A percentile compares a stretch with the other conserved stretches of the same genome.
Conservation (phyloP, 64 coral and sea anemone genomes). For the Stylophora pistillata region DNA sequence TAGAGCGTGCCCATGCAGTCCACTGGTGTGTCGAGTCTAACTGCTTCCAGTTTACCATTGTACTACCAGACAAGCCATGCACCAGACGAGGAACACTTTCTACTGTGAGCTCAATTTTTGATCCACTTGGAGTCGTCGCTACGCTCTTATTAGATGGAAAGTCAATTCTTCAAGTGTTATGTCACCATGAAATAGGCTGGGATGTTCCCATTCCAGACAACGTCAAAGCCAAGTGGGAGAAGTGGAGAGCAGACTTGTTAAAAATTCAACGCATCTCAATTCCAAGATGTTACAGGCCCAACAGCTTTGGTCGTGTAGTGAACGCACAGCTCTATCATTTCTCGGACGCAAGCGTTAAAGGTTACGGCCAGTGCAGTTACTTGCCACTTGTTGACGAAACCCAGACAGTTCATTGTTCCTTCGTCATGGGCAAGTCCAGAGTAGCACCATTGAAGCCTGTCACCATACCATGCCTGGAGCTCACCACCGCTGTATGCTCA, state of each 20-base stretch:
- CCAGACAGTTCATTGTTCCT: conserved; percentile 25
- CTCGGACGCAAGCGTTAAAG: conserved; percentile 44
- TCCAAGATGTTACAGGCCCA: conserved; percentile 32
- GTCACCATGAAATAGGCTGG: conserved; percentile 9
- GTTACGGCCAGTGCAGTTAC: conserved; percentile 59
- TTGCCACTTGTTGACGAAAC: neutral
- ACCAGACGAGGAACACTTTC: conserved; percentile 9
- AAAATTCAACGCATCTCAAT: neutral
- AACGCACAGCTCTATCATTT: conserved; percentile 34
- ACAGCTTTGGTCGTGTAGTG: conserved; percentile 5
- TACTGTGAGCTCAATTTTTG: neutral
- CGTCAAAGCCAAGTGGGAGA: too few relatives aligned
- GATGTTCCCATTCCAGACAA: conserved; percentile 17
- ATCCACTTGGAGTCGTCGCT: conserved; percentile 18
- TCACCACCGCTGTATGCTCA: conserved; percentile 31
- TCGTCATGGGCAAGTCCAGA: conserved; percentile 45
- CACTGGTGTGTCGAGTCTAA: conserved; percentile 9
- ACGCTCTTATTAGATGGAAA: too few relatives aligned
- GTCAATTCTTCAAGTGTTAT: conserved; percentile 51
- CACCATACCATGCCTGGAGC: conserved; percentile 47
- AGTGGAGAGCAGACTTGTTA: neutral
- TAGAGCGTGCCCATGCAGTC: neutral
- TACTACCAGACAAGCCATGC: neutral
- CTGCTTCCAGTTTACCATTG: conserved; percentile 7
- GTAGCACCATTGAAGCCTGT: conserved; percentile 56